These are phyloP conservation scores for Cephus rjabovi DNA, from an alignment of 2,888 invertebrate species.

Conservation along the genomic window DNA sequence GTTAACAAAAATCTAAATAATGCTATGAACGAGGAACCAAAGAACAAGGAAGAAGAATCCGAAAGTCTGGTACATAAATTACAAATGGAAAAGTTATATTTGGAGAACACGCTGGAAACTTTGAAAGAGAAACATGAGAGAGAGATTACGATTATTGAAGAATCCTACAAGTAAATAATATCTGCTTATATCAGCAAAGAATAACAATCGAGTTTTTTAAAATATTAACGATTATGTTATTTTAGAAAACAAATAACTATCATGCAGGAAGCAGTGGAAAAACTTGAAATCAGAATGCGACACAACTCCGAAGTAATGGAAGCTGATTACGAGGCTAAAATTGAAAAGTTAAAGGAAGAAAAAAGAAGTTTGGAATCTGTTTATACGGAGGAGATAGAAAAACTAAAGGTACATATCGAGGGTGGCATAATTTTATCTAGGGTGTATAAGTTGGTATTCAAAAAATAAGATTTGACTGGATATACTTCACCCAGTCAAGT, in stretches of 20 bases:
- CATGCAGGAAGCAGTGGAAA: slow-evolving; percentile 46
- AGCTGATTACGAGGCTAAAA: slow-evolving; percentile 47
- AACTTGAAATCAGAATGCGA: slow-evolving; percentile 48
- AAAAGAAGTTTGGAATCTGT: slow-evolving; percentile 41
- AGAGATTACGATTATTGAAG: slow-evolving; percentile 54
- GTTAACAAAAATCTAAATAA: neutral
- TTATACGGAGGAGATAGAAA: slow-evolving; percentile 48
- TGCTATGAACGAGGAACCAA: neutral
- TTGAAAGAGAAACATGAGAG: slow-evolving; percentile 54
- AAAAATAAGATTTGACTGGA: neutral
- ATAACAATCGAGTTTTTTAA: neutral
- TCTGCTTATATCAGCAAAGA: neutral
- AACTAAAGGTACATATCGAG: slow-evolving; percentile 40
- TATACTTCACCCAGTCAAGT: neutral
- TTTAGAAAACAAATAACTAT: slow-evolving; percentile 52
- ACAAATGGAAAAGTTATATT: slow-evolving; percentile 50
- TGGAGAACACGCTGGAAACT: slow-evolving; percentile 50
- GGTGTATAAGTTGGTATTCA: neutral
- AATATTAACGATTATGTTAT: slow-evolving; percentile 10
- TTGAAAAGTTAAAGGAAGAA: slow-evolving; percentile 51
- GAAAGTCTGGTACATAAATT: slow-evolving; percentile 46
- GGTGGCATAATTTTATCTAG: neutral
- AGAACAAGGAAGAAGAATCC: slow-evolving; percentile 30
- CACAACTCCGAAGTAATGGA: slow-evolving; percentile 50
- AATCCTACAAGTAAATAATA: slow-evolving; percentile 54